These are phyloP conservation scores for Cactoblastis cactorum DNA, from an alignment of 2,888 invertebrate species.

Conservation along the genomic window DNA sequence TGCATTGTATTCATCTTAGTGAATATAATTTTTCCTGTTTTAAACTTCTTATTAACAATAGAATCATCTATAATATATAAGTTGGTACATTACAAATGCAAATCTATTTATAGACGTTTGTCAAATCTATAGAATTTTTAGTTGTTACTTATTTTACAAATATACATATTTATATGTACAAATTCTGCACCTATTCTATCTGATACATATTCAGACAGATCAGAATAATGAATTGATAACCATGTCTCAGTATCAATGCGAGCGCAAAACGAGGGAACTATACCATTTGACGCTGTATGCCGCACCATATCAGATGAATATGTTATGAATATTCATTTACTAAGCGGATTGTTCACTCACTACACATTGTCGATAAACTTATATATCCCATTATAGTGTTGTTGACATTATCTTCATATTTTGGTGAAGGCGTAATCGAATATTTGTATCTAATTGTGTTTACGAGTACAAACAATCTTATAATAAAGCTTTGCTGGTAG, in stretches of 20 bases:
- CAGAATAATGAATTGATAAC: slow-evolving; percentile 28
- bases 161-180: not conserved
- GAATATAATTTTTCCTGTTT: no score
- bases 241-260: slow-evolving; percentile 21
- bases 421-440: not conserved
- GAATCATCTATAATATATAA: no score
- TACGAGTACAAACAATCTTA: not conserved
- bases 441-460: not conserved
- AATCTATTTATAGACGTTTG: no score
- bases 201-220: slow-evolving; percentile 14
- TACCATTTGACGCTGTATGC: slow-evolving; percentile 21
- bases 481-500: no score
- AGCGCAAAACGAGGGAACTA: slow-evolving; percentile 19
- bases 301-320: slow-evolving; percentile 14
- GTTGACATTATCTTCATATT: not conserved
- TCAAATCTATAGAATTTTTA: no score
- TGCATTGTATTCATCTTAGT: no score
- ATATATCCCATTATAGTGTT: slow-evolving; percentile 4
- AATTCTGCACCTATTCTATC: not conserved
- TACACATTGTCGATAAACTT: slow-evolving; percentile 12
- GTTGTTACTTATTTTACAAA: no score
- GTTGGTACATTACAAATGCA: no score
- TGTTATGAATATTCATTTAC: slow-evolving; percentile 24
- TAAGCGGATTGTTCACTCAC: slow-evolving; percentile 20
- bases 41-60: no score